Percentiles rank a stretch among this genome's conserved stretches.
Evolutionary conservation across 1,140 invertebrate genomes (phyloP).

Genomic region (Lethrus apterus): DNA sequence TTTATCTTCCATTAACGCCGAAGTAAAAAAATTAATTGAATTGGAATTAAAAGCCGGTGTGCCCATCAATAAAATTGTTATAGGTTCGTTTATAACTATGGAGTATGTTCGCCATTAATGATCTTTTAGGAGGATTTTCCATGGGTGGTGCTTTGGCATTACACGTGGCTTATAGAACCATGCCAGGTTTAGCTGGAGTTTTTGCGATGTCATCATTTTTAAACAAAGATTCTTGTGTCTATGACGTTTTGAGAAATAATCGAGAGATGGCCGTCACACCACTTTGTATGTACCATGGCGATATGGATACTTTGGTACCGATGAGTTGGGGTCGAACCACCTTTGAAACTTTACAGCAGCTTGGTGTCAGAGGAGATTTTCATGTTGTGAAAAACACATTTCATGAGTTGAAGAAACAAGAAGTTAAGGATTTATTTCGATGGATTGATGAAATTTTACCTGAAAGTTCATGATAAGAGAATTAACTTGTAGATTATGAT

Average conservation of each 20-base stretch:
- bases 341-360: slow-evolving; percentile 40
- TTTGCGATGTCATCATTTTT: slow-evolving; percentile 67
- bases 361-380: slow-evolving; percentile 48
- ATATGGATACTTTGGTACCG: slow-evolving; percentile 48
- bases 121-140: slow-evolving; percentile 59
- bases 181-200: slow-evolving; percentile 54
- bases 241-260: slow-evolving; percentile 42
- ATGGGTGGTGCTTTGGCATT: slow-evolving; percentile 67
- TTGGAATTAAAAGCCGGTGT: slow-evolving; percentile 56
- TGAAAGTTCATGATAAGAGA: no score
- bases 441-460: slow-evolving; percentile 47
- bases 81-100: slow-evolving; percentile 44
- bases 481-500: no score
- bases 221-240: slow-evolving; percentile 58
- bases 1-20: slow-evolving; percentile 48
- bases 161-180: slow-evolving; percentile 56
- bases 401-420: slow-evolving; percentile 48
- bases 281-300: slow-evolving; percentile 45
- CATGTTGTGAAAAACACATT: slow-evolving; percentile 42
- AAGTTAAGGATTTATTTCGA: slow-evolving; percentile 44
- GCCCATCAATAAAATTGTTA: slow-evolving; percentile 54
- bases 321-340: slow-evolving; percentile 48
- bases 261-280: slow-evolving; percentile 22
- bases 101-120: background rate
- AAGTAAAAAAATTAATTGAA: slow-evolving; percentile 53